phyloP scores from a whole-genome alignment of 1,140 invertebrate species.

The Calycopis cecrops region DNA sequence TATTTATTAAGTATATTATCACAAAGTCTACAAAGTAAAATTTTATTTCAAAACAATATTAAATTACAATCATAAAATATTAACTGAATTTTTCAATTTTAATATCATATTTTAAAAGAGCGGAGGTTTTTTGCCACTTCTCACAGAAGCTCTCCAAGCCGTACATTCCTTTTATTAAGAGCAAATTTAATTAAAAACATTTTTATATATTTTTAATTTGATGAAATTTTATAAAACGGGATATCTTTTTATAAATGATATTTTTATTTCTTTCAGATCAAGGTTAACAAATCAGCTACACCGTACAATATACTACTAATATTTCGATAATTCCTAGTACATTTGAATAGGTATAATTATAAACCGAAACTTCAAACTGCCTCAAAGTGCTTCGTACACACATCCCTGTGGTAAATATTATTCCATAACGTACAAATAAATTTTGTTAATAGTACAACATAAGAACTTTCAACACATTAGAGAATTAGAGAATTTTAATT shows the following conservation, averaged over 20 bases:
- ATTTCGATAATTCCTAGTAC: too few species aligned
- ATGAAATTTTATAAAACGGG: neutral
- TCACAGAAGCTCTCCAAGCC: neutral
- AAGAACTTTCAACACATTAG: too few species aligned
- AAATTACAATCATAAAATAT: slow-evolving; percentile 7
- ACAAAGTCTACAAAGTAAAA: neutral
- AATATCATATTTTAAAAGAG: neutral
- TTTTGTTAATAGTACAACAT: too few species aligned
- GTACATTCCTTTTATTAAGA: slow-evolving; percentile 3
- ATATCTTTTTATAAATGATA: neutral
- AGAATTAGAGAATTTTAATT: too few species aligned
- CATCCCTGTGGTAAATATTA: too few species aligned
- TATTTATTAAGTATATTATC: too few species aligned
- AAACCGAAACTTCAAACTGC: too few species aligned
- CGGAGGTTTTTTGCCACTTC: neutral
- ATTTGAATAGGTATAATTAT: too few species aligned
- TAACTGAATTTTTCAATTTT: slow-evolving; percentile 4
- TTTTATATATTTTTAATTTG: neutral
- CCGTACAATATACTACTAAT: too few species aligned
- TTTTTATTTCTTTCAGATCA: neutral
- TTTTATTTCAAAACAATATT: neutral
- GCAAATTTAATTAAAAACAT: slow-evolving; percentile 2
- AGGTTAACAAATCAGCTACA: neutral
- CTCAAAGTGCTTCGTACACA: too few species aligned
- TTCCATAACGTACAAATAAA: too few species aligned